Conservation (phyloP, 2,113 vertebrate species). For the Cochlearius cochlearius region DNA sequence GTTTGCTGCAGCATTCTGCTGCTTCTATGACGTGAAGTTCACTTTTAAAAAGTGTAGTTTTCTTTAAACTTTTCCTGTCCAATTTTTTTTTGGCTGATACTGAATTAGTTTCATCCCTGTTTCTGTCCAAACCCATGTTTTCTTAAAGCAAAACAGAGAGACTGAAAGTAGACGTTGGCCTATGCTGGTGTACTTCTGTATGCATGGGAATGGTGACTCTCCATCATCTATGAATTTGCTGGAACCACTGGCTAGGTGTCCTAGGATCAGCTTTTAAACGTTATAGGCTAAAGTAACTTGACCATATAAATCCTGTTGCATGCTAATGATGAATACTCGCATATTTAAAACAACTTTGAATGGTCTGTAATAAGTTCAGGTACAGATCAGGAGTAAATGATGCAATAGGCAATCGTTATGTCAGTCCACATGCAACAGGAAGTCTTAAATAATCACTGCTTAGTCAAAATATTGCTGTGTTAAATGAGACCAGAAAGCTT, state of each 20-base stretch:
- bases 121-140: not conserved
- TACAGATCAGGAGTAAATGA: not conserved
- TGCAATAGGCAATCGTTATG: not conserved
- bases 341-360: not conserved
- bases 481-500: not conserved
- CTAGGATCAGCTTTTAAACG: not conserved
- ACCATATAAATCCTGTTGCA: not conserved
- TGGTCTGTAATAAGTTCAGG: not conserved
- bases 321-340: not conserved
- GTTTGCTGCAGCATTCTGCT: not conserved
- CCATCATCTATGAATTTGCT: not conserved
- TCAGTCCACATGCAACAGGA: not conserved
- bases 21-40: not conserved
- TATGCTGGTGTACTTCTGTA: rapidly evolving
- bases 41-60: not conserved
- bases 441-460: not conserved
- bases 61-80: not conserved
- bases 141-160: not conserved
- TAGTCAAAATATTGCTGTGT: not conserved
- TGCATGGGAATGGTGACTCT: not conserved
- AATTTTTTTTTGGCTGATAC: not conserved
- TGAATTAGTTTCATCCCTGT: not conserved
- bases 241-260: not conserved
- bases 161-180: not conserved
- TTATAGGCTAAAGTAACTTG: not conserved